Evolutionary conservation across 2,888 invertebrate genomes (phyloP), one percentile per base, ranked within the genome.

Genomic region (Noctua pronuba): DNA sequence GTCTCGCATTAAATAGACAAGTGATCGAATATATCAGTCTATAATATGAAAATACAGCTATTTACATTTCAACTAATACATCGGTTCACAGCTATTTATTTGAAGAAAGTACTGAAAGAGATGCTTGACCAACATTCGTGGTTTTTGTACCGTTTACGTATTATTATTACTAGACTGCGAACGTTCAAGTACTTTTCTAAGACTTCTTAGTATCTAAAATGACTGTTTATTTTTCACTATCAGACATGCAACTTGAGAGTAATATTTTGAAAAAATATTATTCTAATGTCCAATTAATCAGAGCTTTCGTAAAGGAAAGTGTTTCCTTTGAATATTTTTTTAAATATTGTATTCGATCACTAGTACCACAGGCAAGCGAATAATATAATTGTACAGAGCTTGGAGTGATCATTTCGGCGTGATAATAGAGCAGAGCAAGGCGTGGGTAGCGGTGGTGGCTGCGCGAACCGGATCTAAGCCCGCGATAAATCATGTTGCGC

Each of bases 391-490:
- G 93, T 91, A 89, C 86, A 87, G 90, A 93, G 88, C 91, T 92
- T 91, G 92, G 88, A 91, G 89, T 90, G 95, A 95, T 95, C 92
- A 94, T 93, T 96, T 95, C 91, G 93, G 92, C 87, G 89, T 91
- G 95, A 95, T 96, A 95, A 95, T 94, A 92, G 93, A 94, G 93
- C 92, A 93, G 92, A 94, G 91, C 93, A 91, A 93, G 93, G 94
- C 95, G 96, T 96, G 95, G 96, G 96, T 91, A 73, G 94, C 91
- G 89, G 90, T 90, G 82, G 90, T 88, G 86, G 92, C 90, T 89
- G 90, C 92, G 91, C 93, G 90, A 96, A 95, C 96, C 96, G 96
- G 96, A 96, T 96, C 96, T 95, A 92, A 91, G 92, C 88, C 88
- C 88, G 90, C 91, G 94, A 96, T 96, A 96, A 95, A 95, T 95